Conservation (phyloP, 2,888 invertebrate species). For the Hybos culiciformis region DNA sequence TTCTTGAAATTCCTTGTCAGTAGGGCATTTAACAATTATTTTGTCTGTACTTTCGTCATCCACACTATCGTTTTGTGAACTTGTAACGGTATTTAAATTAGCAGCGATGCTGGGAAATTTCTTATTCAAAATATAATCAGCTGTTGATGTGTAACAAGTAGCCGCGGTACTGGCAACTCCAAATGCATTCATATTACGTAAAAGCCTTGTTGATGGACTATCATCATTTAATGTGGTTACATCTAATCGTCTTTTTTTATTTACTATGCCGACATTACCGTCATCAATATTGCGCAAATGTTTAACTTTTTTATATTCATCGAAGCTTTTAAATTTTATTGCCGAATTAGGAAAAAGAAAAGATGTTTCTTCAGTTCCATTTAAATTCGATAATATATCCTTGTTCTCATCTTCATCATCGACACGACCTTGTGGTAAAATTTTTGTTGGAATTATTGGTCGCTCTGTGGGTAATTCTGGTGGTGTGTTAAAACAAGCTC, state of each 20-base stretch:
- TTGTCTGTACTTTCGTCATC: conserved; percentile 3
- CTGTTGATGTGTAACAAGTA: too few relatives aligned
- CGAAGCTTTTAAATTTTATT: background rate
- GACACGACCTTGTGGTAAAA: conserved; percentile 10
- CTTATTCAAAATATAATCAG: too few relatives aligned
- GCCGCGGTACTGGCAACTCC: background rate
- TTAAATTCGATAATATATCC: background rate
- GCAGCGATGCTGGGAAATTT: too few relatives aligned
- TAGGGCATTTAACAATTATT: conserved; percentile 12
- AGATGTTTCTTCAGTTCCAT: background rate
- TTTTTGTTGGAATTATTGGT: conserved; percentile 28
- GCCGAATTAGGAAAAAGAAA: background rate
- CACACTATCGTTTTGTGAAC: background rate
- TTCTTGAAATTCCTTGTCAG: conserved; percentile 19
- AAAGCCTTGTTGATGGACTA: background rate
- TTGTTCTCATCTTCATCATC: background rate
- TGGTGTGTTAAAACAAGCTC: conserved; percentile 27
- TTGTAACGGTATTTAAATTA: too few relatives aligned
- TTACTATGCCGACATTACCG: conserved; percentile 3
- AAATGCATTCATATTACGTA: background rate
- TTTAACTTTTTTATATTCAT: conserved; percentile 2
- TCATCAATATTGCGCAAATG: conserved; percentile 9
- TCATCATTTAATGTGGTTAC: background rate
- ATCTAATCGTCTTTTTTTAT: conserved; percentile 9
- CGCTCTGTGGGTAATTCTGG: conserved; percentile 31